A percentile compares a stretch with the other conserved stretches of the same genome.
These are phyloP conservation scores for Chaenogobius annularis DNA, from an alignment of 2,113 vertebrate genomes.

Conservation along the genomic window DNA sequence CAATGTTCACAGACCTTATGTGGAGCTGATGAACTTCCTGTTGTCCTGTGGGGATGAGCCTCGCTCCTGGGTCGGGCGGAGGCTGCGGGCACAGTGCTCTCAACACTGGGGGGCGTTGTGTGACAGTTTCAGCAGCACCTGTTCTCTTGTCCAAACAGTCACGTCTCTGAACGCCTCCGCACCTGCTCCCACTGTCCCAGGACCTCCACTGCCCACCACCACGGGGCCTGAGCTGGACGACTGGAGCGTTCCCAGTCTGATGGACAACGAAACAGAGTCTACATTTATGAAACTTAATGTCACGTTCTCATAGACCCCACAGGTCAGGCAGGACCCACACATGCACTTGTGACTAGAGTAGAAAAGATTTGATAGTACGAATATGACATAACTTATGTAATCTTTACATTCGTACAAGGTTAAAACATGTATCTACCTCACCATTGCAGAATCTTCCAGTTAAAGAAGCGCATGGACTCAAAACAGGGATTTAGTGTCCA, in stretches of 20 bases:
- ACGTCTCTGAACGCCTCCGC: not conserved
- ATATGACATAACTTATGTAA: conserved; percentile 49
- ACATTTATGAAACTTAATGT: conserved; percentile 18
- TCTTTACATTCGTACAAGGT: conserved; percentile 28
- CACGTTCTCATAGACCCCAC: conserved; percentile 19
- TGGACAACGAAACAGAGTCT: not conserved
- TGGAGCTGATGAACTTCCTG: conserved; percentile 92
- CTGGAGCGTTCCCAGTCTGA: conserved; percentile 13
- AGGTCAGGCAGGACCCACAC: conserved; percentile 39
- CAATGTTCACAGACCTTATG: conserved; percentile 81
- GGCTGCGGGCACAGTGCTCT: conserved; percentile 85
- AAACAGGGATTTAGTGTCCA: conserved; percentile 21
- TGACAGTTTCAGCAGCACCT: conserved; percentile 83
- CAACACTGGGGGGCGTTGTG: conserved; percentile 92
- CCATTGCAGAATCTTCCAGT: conserved; percentile 18
- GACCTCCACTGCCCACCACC: conserved; percentile 30
- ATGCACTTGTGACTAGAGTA: conserved; percentile 42
- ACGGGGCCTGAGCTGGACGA: conserved; percentile 44
- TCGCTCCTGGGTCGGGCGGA: conserved; percentile 80
- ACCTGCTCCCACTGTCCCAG: conserved; percentile 12
- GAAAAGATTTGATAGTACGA: conserved; percentile 10
- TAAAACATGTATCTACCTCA: conserved; percentile 65
- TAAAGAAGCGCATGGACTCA: conserved; percentile 6
- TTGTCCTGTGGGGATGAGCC: conserved; percentile 88
- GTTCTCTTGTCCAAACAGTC: conserved; percentile 55